Conservation (phyloP, 2,113 vertebrate species). For the Salvelinus namaycush region DNA sequence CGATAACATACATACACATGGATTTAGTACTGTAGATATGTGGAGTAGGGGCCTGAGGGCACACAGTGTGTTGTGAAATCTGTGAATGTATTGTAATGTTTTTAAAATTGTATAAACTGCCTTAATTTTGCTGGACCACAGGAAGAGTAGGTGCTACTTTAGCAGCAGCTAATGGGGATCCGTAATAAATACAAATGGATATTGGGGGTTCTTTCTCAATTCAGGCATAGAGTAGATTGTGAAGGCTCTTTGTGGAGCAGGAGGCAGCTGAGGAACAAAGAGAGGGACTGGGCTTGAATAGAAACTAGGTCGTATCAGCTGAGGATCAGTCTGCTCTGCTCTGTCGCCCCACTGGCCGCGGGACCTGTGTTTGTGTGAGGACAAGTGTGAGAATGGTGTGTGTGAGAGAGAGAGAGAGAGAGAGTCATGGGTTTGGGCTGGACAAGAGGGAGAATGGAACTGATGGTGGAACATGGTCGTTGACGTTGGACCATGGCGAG, state of each 20-base stretch:
- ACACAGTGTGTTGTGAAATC: too few relatives aligned
- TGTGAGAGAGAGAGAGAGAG: conserved; percentile 23
- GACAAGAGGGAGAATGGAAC: not conserved
- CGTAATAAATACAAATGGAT: not conserved
- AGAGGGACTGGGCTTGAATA: conserved; percentile 52
- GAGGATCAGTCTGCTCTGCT: conserved; percentile 60
- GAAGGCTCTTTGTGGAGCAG: conserved; percentile 56
- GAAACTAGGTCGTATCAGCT: conserved; percentile 75
- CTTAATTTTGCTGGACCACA: too few relatives aligned
- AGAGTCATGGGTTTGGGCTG: not conserved
- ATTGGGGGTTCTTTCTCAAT: conserved; percentile 24
- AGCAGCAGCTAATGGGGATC: too few relatives aligned
- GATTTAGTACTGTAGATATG: too few relatives aligned
- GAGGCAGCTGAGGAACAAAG: conserved; percentile 60
- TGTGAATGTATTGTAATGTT: too few relatives aligned
- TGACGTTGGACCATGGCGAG: too few relatives aligned
- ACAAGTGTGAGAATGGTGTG: not conserved
- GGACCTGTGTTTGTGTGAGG: conserved; percentile 17
- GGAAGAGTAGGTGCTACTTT: too few relatives aligned
- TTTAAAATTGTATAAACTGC: too few relatives aligned
- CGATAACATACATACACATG: too few relatives aligned
- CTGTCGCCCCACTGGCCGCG: conserved; percentile 30
- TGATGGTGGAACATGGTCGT: not conserved
- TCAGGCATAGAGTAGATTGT: conserved; percentile 39
- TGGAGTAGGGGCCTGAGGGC: too few relatives aligned